Percentiles rank a stretch among this genome's conserved stretches.
These are phyloP conservation scores for Prochilodus magdalenae DNA, from an alignment of 2,113 vertebrate genomes.

Conservation along the genomic window DNA sequence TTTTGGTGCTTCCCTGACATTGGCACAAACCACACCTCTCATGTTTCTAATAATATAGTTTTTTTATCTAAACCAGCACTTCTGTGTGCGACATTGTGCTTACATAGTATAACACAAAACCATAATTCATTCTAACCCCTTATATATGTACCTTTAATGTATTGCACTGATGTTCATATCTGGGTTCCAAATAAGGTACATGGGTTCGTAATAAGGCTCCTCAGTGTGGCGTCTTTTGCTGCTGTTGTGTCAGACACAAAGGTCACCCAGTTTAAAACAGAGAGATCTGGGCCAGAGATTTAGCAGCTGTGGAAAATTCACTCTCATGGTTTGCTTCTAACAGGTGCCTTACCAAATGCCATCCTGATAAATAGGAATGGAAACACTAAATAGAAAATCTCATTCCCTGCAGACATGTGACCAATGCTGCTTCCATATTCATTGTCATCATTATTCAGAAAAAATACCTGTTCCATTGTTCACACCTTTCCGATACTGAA, in stretches of 20 bases:
- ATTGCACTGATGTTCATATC: conserved; percentile 73
- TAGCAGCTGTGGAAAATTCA: background rate
- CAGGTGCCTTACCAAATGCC: background rate
- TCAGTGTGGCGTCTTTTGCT: background rate
- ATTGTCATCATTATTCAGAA: background rate
- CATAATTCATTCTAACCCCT: conserved; percentile 15
- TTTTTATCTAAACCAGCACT: conserved; percentile 50
- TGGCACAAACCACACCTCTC: conserved; percentile 14
- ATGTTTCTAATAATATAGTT: background rate
- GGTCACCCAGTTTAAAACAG: background rate
- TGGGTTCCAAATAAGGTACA: conserved; percentile 11
- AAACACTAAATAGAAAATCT: background rate
- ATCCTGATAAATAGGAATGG: background rate
- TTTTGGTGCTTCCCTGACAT: conserved; percentile 50
- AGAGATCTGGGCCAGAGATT: background rate
- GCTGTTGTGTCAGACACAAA: conserved; percentile 7
- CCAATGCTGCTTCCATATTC: background rate
- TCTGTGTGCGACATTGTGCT: conserved; percentile 40
- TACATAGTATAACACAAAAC: conserved; percentile 46
- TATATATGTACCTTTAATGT: conserved; percentile 40
- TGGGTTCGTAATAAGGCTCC: background rate
- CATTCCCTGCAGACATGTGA: background rate
- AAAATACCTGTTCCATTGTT: background rate
- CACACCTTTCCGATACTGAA: background rate
- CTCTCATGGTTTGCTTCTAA: background rate